phyloP scores from a whole-genome alignment of 2,113 vertebrate genomes.

The Pyrgilauda ruficollis region DNA sequence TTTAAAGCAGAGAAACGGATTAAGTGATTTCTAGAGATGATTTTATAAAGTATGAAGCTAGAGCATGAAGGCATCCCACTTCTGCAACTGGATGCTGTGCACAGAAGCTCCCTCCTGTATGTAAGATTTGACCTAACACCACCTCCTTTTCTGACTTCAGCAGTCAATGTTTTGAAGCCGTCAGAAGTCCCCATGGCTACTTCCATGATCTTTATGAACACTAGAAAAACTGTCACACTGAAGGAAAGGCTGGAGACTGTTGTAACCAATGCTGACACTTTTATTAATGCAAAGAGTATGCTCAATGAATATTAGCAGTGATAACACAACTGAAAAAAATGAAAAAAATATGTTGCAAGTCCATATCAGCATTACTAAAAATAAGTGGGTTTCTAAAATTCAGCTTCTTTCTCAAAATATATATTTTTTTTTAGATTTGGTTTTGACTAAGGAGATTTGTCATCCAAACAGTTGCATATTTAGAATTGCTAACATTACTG shows the following conservation, averaged over 20 bases:
- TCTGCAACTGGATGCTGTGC: background rate
- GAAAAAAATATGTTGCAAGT: rapidly evolving
- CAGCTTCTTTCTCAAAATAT: background rate
- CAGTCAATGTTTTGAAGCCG: background rate
- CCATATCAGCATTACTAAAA: background rate
- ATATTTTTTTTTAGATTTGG: background rate
- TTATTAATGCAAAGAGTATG: background rate
- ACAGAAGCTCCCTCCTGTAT: background rate
- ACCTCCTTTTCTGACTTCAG: background rate
- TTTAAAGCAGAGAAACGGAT: background rate
- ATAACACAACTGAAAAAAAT: background rate
- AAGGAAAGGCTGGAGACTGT: background rate
- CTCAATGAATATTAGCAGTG: background rate
- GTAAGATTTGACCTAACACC: background rate
- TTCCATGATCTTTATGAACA: background rate
- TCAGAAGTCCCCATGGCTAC: background rate
- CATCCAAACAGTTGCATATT: background rate
- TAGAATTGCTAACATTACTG: background rate
- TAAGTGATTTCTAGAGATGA: background rate
- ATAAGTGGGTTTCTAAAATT: background rate
- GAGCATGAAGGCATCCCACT: background rate
- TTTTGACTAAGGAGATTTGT: background rate
- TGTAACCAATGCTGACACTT: background rate
- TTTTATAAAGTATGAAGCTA: background rate
- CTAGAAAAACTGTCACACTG: background rate